Conservation (phyloP, 2,113 vertebrate species). For the Mesitornis unicolor region DNA sequence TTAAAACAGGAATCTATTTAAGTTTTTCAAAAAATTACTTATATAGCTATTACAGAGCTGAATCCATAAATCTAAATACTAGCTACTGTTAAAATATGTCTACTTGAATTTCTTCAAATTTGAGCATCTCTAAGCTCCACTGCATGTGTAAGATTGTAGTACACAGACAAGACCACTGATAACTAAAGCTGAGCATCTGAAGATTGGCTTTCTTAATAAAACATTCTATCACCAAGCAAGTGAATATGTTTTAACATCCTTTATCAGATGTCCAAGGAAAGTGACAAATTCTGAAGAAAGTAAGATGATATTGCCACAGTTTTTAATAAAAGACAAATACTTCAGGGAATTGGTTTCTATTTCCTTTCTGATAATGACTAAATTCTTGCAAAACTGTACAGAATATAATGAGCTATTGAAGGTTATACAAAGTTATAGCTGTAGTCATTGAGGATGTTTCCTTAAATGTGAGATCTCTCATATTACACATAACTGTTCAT, state of each 20-base stretch:
- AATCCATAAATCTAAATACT: background rate
- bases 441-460: background rate
- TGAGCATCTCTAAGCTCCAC: background rate
- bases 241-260: background rate
- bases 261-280: background rate
- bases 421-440: background rate
- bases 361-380: background rate
- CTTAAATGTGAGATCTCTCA: background rate
- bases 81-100: background rate
- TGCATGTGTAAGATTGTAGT: background rate
- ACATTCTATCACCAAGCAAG: background rate
- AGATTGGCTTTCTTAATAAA: background rate
- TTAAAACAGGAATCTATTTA: background rate
- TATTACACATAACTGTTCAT: background rate
- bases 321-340: slow-evolving; percentile 6
- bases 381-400: background rate
- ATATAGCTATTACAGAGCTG: background rate
- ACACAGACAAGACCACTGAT: background rate
- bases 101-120: background rate
- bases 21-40: background rate
- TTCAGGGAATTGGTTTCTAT: background rate
- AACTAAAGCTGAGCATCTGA: background rate
- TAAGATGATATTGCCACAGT: background rate
- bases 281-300: background rate
- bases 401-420: background rate